Evolutionary conservation across 1,140 invertebrate species (phyloP).

Genomic region (Macrosteles quadrilineatus): DNA sequence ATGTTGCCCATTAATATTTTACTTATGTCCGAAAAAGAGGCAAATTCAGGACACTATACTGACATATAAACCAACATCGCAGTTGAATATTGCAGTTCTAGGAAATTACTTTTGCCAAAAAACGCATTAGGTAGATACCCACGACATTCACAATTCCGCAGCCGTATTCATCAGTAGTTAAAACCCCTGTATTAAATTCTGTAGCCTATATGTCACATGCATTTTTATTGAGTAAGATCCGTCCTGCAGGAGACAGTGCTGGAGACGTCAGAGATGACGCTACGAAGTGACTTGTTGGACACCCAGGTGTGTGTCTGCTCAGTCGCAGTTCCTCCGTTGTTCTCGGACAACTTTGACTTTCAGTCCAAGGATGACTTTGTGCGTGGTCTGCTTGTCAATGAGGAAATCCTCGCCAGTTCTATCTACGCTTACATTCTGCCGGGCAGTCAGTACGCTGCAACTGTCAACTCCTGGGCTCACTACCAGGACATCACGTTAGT

Average conservation of each 20-base stretch:
- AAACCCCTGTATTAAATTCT: no score
- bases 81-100: no score
- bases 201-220: no score
- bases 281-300: constrained; percentile 77
- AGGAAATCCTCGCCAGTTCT: constrained; percentile 88
- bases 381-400: constrained; percentile 85
- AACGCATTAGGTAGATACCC: no score
- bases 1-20: no score
- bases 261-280: constrained; percentile 63
- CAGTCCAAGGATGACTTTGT: constrained; percentile 90
- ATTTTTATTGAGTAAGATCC: no score
- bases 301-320: constrained; percentile 88
- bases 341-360: constrained; percentile 97
- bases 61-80: no score
- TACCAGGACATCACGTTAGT: constrained; percentile 74
- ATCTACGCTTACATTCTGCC: constrained; percentile 78
- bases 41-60: no score
- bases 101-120: no score
- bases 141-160: no score
- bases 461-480: constrained; percentile 77
- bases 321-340: constrained; percentile 80
- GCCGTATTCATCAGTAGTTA: no score
- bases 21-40: no score
- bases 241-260: constrained; percentile 73
- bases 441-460: constrained; percentile 73